Base-by-base conservation (phyloP, 1,140 invertebrate species). In the Reticulitermes speratus region DNA sequence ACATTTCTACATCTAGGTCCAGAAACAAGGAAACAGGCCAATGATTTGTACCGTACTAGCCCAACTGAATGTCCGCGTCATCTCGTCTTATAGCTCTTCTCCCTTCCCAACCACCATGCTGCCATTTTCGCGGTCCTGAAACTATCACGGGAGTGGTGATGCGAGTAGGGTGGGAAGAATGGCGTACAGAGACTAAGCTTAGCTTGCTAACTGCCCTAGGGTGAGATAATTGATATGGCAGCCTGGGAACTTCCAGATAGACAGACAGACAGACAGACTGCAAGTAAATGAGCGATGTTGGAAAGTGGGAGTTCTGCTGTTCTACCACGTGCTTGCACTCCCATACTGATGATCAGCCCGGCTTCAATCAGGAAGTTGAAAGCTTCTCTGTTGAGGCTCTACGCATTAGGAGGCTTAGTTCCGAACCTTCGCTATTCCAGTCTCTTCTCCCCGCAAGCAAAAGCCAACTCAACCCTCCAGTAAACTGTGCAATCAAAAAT, bases 401-500 rank as follows among this genome's bases (percentile, higher is more conserved):
- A 21, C 52, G 52, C 19, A 30, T 75, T 75, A 75, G 65, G n/a
- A 16, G n/a, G 65, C 65, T 75, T 75, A 75, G 65, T 25, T 30
- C 65, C 16, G 52, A 55, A 55, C 3, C 52, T 55, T 5, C 52
- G 52, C 0, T 16, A 5, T 19, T 55, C 52, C 19, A 16, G 25
- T 75, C 14, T 30, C 25, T 23, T 65, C 59, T 65, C 19, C 19
- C 59, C 21, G 25, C 59, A 65, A 65, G 59, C 59, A 14, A 30
- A 75, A 30, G 65, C 65, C 65, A 30, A 30, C 25, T 11, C 65
- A 75, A 25, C 9, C n/a, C n/a, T 75, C 65, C 65, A 30, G 65
- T 75, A 75, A 75, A 75, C n/a, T 75, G 65, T 30, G 65, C 65
- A 75, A 75, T 75, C 65, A 75, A 75, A 75, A 75, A 75, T n/a